Evolutionary conservation across 2,797 vertebrate species (phyloP).

Genomic region (Denticeps clupeoides): DNA sequence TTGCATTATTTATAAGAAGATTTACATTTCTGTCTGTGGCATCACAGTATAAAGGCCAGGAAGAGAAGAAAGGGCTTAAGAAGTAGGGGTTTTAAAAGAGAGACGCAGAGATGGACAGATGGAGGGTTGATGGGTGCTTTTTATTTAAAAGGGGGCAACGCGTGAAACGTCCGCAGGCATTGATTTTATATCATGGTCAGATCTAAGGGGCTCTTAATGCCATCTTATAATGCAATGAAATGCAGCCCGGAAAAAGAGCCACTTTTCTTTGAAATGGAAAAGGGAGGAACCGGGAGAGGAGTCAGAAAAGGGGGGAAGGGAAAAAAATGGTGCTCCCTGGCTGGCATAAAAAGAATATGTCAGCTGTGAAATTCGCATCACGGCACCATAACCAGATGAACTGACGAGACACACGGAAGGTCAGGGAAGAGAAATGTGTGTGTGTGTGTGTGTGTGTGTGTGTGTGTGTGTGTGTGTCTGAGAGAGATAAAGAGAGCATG

Average conservation of each 20-base stretch:
- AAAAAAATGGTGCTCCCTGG: constrained; percentile 22
- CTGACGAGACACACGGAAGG: constrained; percentile 26
- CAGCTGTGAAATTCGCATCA: constrained; percentile 55
- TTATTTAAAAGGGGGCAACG: constrained; percentile 1
- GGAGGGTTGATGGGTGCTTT: not conserved
- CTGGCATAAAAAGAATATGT: constrained; percentile 50
- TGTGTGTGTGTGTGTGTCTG: not conserved
- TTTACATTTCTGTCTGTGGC: too few relatives aligned
- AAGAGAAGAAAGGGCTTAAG: not conserved
- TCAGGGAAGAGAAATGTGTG: not conserved
- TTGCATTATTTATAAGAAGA: too few relatives aligned
- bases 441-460: not conserved
- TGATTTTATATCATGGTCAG: constrained; percentile 26
- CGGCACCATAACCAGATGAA: constrained; percentile 49
- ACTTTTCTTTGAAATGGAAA: constrained; percentile 14
- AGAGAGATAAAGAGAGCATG: not conserved
- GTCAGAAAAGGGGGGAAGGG: not conserved
- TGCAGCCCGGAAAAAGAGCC: constrained; percentile 15
- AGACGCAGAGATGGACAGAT: too few relatives aligned
- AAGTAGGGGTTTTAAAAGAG: not conserved
- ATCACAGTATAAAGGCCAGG: not conserved
- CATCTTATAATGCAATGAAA: constrained; percentile 32
- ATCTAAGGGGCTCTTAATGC: constrained; percentile 29
- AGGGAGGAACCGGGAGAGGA: not conserved
- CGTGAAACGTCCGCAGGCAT: constrained; percentile 19